Evolutionary conservation across 2,797 vertebrate genomes (phyloP).

Genomic region (Odontamblyopus lacepedii): DNA sequence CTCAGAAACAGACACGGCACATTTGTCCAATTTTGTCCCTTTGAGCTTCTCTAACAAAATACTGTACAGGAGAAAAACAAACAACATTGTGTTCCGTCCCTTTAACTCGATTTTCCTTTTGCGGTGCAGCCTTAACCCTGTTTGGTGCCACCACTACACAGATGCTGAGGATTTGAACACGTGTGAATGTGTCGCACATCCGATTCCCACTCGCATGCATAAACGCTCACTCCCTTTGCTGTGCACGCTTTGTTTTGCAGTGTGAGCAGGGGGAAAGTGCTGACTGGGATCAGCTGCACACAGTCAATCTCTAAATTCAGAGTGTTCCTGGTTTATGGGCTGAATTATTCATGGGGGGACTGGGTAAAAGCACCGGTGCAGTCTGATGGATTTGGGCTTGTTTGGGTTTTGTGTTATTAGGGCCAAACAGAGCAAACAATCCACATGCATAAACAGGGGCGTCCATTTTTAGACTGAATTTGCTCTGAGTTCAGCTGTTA

Average conservation of each 20-base stretch:
- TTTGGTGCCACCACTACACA: conserved; percentile 30
- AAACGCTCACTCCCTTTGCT: conserved; percentile 33
- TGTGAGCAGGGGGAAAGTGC: conserved; percentile 62
- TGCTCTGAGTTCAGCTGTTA: neutral
- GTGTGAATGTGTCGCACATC: conserved; percentile 13
- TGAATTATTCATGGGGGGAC: conserved; percentile 76
- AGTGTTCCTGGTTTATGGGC: conserved; percentile 61
- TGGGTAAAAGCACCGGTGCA: conserved; percentile 54
- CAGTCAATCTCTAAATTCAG: conserved; percentile 76
- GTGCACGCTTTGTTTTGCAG: conserved; percentile 26
- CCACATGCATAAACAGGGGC: conserved; percentile 23
- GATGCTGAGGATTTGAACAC: conserved; percentile 31
- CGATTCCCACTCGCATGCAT: conserved; percentile 37
- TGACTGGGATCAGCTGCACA: conserved; percentile 71
- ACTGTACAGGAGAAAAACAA: neutral
- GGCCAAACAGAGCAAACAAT: conserved; percentile 14
- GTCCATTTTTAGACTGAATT: conserved; percentile 10
- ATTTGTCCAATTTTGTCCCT: neutral
- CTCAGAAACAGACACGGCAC: neutral
- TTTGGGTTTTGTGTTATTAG: conserved; percentile 6
- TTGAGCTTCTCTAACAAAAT: neutral
- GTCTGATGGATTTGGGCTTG: conserved; percentile 40
- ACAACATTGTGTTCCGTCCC: neutral
- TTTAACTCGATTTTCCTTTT: neutral
- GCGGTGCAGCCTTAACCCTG: conserved; percentile 3